Evolutionary conservation across 2,113 vertebrate genomes (phyloP), one percentile per base, ranked within the genome.

Genomic region (Panurus biarmicus): DNA sequence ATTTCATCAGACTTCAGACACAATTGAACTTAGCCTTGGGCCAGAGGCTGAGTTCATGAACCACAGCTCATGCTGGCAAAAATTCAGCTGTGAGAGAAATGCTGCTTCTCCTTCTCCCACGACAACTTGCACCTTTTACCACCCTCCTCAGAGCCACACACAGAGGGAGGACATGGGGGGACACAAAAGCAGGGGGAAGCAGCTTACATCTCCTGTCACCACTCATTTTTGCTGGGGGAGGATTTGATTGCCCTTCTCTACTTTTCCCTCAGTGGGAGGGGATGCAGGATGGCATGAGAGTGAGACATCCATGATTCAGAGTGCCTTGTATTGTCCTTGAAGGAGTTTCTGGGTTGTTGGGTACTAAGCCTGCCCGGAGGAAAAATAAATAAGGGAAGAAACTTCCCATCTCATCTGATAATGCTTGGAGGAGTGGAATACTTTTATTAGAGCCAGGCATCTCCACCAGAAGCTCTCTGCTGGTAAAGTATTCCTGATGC

Each of bases 11-110:
- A 89, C 50, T 71, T 85, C 54, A 66, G 62, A 73, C 65, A 45
- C 36, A 79, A 72, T 0, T 87, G 91, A 92, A 94, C 62, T 92
- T 91, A 82, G 91, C 95, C 84, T 87, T 79, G 74, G 81, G 93
- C 91, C 72, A 72, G 81, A 91, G 74, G 31, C 62, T 79, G 66
- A 90, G 91, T 91, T 95, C 87, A 82, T 82, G 95, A 94, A 89
- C 62, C 44, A 79, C 84, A 87, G 70, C 66, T 92, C 22, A 6
- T 40, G 42, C 38, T 91, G 40, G 67, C 62, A 87, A 87, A 85
- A 85, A 70, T 70, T 87, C 64, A 91, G 35, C 87, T 79, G 58
- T 62, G 50, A 87, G 50, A 87, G 87, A 87, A 96, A 83, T 76
- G 38, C n/a, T 87, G 70, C 24, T 78, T 86, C 35, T 95, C 36